Percentiles rank a stretch among this genome's conserved stretches.
These are phyloP conservation scores for Mallateleia sp. DNA, from an alignment of 2,888 invertebrate species.

Conservation along the genomic window DNA sequence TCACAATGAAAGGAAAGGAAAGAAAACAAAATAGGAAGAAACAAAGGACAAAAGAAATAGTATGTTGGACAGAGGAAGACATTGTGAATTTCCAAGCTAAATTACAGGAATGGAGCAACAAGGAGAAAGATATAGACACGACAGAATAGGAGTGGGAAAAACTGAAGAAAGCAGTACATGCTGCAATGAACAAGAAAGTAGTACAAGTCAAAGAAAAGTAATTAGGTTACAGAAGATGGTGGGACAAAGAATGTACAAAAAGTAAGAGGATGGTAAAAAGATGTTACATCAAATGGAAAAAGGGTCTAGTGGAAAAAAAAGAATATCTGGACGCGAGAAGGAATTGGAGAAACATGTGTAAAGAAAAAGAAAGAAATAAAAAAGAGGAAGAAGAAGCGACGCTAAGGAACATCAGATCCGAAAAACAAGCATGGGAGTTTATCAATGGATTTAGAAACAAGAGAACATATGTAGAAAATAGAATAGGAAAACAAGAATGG, in stretches of 20 bases:
- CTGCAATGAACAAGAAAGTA: not conserved
- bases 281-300: not conserved
- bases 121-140: not conserved
- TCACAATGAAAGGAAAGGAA: not conserved
- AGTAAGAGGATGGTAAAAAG: not conserved
- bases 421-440: conserved; percentile 19
- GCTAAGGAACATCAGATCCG: not conserved
- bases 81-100: not conserved
- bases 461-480: not conserved
- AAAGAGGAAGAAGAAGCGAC: conserved; percentile 8
- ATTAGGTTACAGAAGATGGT: not conserved
- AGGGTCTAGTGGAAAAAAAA: not conserved
- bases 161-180: not conserved
- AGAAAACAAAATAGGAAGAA: not conserved
- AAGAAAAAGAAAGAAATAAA: conserved; percentile 2
- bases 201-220: not conserved
- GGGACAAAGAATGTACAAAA: too few species aligned
- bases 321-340: not conserved
- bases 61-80: conserved; percentile 10
- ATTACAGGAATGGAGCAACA: not conserved
- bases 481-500: not conserved
- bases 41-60: not conserved
- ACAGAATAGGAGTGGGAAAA: not conserved
- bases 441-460: conserved; percentile 6
- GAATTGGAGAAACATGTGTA: conserved; percentile 4